Evolutionary conservation across 1,140 invertebrate species (phyloP).

Genomic region (Idris sp.): DNA sequence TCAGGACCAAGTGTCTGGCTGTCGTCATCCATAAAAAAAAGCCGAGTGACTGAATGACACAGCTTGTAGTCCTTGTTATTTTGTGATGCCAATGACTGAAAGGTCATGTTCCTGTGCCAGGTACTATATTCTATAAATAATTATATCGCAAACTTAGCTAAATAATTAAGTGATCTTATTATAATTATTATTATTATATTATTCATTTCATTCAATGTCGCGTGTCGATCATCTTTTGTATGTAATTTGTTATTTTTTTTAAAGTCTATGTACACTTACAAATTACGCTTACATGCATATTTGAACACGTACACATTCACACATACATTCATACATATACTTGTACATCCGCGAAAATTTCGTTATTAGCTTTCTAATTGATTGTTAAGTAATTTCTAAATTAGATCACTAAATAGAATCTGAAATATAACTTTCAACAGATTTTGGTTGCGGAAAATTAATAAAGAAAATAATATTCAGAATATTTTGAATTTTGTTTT

Average conservation of each 20-base stretch:
- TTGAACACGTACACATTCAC: no score
- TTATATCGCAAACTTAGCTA: conserved; percentile 71
- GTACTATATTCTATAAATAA: conserved; percentile 78
- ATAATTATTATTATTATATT: conserved; percentile 49
- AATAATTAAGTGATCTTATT: conserved; percentile 62
- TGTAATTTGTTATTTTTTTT: conserved; percentile 79
- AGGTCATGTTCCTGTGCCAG: conserved; percentile 80
- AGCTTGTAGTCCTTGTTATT: conserved; percentile 78
- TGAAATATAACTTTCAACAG: no score
- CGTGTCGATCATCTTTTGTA: conserved; percentile 70
- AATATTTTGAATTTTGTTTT: no score
- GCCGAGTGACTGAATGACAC: conserved; percentile 68
- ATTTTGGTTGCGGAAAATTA: no score
- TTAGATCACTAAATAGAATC: no score
- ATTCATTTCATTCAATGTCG: conserved; percentile 67
- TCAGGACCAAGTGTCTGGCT: conserved; percentile 78
- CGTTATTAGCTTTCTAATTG: no score
- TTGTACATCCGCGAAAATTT: no score
- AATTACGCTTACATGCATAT: conserved; percentile 40
- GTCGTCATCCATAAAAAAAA: conserved; percentile 69
- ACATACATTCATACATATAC: conserved; percentile 3
- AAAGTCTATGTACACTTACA: conserved; percentile 75
- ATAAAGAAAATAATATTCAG: no score
- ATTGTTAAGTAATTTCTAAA: no score
- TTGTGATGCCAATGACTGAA: conserved; percentile 79